Conservation (phyloP, 2,797 vertebrate species). For the Amblyraja radiata region DNA sequence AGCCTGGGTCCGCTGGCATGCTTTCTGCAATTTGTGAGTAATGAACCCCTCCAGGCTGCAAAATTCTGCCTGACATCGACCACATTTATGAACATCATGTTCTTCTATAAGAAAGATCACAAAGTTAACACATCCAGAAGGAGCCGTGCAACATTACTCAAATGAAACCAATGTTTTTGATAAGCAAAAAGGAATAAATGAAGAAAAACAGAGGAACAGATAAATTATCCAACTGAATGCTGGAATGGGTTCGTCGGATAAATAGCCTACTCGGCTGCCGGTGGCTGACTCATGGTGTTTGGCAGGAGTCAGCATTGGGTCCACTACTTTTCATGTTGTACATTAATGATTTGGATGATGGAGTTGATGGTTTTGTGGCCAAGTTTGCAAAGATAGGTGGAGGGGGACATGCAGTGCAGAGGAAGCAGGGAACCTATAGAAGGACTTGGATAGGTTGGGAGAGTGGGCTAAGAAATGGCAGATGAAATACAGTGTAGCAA, state of each 20-base stretch:
- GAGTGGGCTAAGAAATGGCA: too few relatives aligned
- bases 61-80: conserved; percentile 88
- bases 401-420: too few relatives aligned
- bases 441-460: too few relatives aligned
- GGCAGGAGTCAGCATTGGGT: too few relatives aligned
- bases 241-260: background rate
- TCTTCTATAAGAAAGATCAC: conserved; percentile 57
- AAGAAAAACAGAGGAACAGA: background rate
- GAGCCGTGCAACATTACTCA: background rate
- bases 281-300: too few relatives aligned
- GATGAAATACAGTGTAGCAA: too few relatives aligned
- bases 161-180: background rate
- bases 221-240: background rate
- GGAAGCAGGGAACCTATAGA: too few relatives aligned
- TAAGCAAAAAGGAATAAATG: background rate
- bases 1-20: conserved; percentile 62
- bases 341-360: too few relatives aligned
- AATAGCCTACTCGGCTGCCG: too few relatives aligned
- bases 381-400: too few relatives aligned
- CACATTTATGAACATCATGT: conserved; percentile 81
- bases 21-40: conserved; percentile 84
- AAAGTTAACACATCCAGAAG: background rate
- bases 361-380: too few relatives aligned
- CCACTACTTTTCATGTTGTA: too few relatives aligned
- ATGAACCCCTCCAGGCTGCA: conserved; percentile 85